Conservation (phyloP, 1,140 invertebrate species). For the Plodia interpunctella region DNA sequence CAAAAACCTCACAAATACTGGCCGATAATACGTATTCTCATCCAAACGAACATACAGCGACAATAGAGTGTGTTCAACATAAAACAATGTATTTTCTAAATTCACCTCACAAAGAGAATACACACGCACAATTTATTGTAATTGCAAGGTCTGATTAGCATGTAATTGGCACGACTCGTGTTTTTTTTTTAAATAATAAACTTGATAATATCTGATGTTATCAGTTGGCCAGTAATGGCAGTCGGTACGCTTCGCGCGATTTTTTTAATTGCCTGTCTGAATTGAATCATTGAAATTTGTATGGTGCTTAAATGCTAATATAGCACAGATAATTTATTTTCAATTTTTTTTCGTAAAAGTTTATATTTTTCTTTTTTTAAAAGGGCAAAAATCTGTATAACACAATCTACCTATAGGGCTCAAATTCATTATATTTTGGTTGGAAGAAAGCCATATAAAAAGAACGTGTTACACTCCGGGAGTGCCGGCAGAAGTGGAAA, state of each 20-base stretch:
- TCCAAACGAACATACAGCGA: background rate
- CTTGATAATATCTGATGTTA: slow-evolving; percentile 14
- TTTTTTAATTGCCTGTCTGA: slow-evolving; percentile 2
- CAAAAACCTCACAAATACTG: too few species aligned
- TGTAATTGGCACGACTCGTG: slow-evolving; percentile 42
- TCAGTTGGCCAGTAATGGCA: background rate
- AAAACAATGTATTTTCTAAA: slow-evolving; percentile 1
- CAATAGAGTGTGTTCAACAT: background rate
- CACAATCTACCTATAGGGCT: too few species aligned
- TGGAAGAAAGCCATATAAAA: too few species aligned
- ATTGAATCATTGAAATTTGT: background rate
- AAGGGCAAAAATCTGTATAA: too few species aligned
- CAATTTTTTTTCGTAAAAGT: too few species aligned
- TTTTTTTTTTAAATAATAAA: slow-evolving; percentile 22
- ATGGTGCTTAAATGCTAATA: background rate
- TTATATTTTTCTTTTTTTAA: too few species aligned
- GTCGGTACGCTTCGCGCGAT: background rate
- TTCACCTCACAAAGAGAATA: slow-evolving; percentile 35
- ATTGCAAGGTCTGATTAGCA: slow-evolving; percentile 53
- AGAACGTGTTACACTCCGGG: too few species aligned
- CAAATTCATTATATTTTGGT: too few species aligned
- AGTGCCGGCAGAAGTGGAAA: too few species aligned
- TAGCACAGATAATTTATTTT: too few species aligned
- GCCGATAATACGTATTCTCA: background rate
- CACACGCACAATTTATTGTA: slow-evolving; percentile 38